Evolutionary conservation across 2,888 invertebrate genomes (phyloP).

Genomic region (Sialis lutaria): DNA sequence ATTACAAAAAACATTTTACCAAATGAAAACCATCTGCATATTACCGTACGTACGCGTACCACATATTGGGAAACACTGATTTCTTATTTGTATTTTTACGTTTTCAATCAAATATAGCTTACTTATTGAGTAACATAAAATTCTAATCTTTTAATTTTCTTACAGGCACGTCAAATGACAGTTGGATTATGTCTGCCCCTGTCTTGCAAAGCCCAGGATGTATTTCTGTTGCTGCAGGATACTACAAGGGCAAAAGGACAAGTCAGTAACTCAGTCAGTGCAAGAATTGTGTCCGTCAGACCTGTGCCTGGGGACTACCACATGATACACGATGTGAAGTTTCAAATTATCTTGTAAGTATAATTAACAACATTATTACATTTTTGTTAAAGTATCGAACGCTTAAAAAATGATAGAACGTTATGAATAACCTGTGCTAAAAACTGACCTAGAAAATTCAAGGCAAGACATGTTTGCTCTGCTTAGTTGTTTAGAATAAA

Average conservation of each 20-base stretch:
- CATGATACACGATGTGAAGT: slow-evolving; percentile 41
- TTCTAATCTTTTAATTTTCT: slow-evolving; percentile 10
- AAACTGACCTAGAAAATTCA: no score
- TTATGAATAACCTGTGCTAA: no score
- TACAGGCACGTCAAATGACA: slow-evolving; percentile 46
- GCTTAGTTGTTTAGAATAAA: no score
- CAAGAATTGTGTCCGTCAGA: slow-evolving; percentile 40
- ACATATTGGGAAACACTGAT: no score
- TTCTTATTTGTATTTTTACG: no score
- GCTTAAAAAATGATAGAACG: no score
- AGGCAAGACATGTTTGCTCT: no score
- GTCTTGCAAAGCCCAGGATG: slow-evolving; percentile 41
- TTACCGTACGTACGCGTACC: no score
- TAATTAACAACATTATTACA: background rate
- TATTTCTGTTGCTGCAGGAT: slow-evolving; percentile 20
- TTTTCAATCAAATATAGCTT: background rate
- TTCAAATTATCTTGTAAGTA: slow-evolving; percentile 49
- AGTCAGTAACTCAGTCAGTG: slow-evolving; percentile 19
- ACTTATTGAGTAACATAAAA: background rate
- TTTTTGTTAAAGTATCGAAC: no score
- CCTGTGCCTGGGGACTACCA: slow-evolving; percentile 52
- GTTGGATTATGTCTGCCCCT: slow-evolving; percentile 60
- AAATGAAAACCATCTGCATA: no score
- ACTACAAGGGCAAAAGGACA: slow-evolving; percentile 19
- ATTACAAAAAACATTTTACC: no score